Evolutionary conservation across 2,113 vertebrate species (phyloP), one percentile per base, ranked within the genome.

Genomic region (Furnarius figulus): DNA sequence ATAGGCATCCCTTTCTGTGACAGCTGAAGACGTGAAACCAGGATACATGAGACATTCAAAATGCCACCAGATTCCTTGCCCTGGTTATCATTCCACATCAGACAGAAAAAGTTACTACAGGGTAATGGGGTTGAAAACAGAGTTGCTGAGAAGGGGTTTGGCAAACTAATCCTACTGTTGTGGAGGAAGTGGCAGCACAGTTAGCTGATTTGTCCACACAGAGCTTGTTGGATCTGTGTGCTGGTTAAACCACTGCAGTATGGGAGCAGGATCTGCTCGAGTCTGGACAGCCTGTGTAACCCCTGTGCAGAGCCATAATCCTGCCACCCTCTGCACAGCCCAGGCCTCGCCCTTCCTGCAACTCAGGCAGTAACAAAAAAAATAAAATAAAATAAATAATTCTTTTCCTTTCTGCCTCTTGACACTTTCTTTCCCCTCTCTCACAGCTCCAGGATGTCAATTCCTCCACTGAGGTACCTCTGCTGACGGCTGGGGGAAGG

Each of bases 211-310:
- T 12, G 55, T 62, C 56, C 28, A 46, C 46, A 40, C 59, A 12
- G 30, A 40, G 56, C 50, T 42, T 5, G 2, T 2, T 14, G 42
- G 14, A 19, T n/a, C 71, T 8, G 9, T 28, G 15, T 35, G 24
- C 70, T 56, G 28, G n/a, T 40, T 56, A 14, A 65, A 58, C 35
- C 35, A 24, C 61, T 49, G 31, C 12, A 47, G 49, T 35, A n/a
- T 1, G 0, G 14, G n/a, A n/a, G 1, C 1, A 5, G 23, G 17
- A 1, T 31, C 37, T 47, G 58, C 47, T 42, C 14, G 8, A 7
- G 21, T 12, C 2, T 4, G 40, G 65, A n/a, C 58, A 76, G 24
- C 4, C 65, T 35, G 16, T 21, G 58, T 4, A 27, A 67, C 6
- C 25, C 35, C 46, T 14, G n/a, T 8, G 65, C 83, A 33, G 25